phyloP scores from a whole-genome alignment of 2,113 vertebrate genomes.

The Octodon degus region DNA sequence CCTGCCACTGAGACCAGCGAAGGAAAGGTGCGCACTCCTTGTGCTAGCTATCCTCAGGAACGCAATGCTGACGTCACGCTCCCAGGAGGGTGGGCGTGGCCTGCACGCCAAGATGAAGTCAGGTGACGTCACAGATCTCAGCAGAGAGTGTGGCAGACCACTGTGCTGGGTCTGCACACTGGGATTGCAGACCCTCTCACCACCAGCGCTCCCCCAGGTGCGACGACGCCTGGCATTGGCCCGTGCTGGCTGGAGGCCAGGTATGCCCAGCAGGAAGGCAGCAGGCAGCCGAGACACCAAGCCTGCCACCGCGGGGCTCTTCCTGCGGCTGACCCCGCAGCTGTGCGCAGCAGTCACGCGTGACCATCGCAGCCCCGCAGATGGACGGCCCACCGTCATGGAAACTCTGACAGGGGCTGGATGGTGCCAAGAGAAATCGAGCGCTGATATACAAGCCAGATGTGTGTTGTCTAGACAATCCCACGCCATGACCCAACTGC shows the following conservation, averaged over 20 bases:
- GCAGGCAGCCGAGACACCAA: not conserved
- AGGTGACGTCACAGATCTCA: too few species aligned
- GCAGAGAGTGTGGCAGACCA: not conserved
- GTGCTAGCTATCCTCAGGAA: not conserved
- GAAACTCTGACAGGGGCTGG: conserved; percentile 53
- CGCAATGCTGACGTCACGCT: not conserved
- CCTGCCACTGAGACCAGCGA: rapidly evolving
- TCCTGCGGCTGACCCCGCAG: too few species aligned
- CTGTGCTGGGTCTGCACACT: too few species aligned
- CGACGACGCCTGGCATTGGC: too few species aligned
- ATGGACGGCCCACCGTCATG: not conserved
- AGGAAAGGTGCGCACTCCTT: not conserved
- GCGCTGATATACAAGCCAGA: conserved; percentile 62
- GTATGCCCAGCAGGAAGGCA: not conserved
- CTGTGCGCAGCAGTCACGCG: rapidly evolving
- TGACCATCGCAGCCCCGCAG: not conserved
- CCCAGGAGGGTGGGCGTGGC: too few species aligned
- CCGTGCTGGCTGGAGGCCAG: rapidly evolving
- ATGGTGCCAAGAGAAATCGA: conserved; percentile 53
- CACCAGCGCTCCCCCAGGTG: not conserved
- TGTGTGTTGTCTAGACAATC: conserved; percentile 72
- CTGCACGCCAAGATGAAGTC: too few species aligned
- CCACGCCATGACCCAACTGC: conserved; percentile 3
- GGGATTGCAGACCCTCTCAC: not conserved
- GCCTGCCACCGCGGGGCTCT: not conserved